Evolutionary conservation across 2,797 vertebrate genomes (phyloP).

Genomic region (Sardinella longiceps): DNA sequence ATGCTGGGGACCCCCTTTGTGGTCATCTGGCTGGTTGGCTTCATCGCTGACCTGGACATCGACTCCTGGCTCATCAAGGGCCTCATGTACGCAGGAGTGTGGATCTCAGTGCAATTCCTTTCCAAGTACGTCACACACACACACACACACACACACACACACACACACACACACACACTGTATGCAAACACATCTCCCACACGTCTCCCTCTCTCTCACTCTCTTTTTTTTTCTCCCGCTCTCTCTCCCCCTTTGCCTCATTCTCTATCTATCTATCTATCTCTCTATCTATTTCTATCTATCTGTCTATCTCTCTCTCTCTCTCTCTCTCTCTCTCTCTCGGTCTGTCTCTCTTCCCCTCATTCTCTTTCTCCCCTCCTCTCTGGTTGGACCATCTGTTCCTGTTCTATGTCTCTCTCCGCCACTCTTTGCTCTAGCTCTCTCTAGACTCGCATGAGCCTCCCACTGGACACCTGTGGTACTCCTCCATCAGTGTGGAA

Average conservation of each 20-base stretch:
- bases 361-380: background rate
- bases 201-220: too few species aligned
- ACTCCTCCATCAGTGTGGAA: background rate
- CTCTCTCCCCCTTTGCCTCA: background rate
- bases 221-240: background rate
- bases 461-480: background rate
- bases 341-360: background rate
- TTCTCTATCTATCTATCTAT: too few species aligned
- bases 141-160: too few species aligned
- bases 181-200: background rate
- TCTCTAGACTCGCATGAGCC: background rate
- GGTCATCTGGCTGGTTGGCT: constrained; percentile 97
- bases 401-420: constrained; percentile 39
- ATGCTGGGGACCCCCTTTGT: constrained; percentile 99
- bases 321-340: background rate
- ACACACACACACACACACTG: background rate
- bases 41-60: constrained; percentile 96
- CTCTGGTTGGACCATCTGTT: constrained; percentile 46
- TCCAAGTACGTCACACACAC: constrained; percentile 84
- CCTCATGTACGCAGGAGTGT: constrained; percentile 93
- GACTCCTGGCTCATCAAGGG: constrained; percentile 98
- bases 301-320: background rate
- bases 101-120: constrained; percentile 95
- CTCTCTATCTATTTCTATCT: background rate
- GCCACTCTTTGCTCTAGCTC: background rate